These are phyloP conservation scores for Synchiropus splendidus DNA, from an alignment of 2,113 vertebrate genomes.

Conservation along the genomic window DNA sequence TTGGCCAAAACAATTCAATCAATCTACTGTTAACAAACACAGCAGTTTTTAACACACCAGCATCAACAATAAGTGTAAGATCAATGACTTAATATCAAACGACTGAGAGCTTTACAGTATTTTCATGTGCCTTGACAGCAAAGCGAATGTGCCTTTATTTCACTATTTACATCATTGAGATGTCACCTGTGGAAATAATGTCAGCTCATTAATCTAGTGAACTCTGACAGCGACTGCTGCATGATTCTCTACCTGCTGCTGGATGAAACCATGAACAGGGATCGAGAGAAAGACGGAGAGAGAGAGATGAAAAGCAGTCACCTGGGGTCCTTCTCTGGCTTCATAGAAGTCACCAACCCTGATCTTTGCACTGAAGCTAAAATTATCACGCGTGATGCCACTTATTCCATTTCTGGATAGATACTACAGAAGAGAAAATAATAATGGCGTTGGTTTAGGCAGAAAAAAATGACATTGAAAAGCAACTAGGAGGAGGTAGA, in stretches of 20 bases:
- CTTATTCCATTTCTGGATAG: conserved; percentile 99
- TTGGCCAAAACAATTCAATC: too few relatives aligned
- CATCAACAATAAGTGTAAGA: background rate
- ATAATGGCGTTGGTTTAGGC: conserved; percentile 68
- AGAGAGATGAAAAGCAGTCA: conserved; percentile 77
- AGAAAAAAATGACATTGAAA: conserved; percentile 60
- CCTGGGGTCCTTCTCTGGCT: conserved; percentile 99
- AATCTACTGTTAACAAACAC: too few relatives aligned
- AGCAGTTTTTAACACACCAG: conserved; percentile 1
- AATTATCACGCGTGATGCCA: conserved; percentile 99
- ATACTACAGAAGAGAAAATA: conserved; percentile 95
- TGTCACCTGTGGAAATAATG: conserved; percentile 69
- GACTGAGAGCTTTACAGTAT: too few relatives aligned
- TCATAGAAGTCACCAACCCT: conserved; percentile 99
- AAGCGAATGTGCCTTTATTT: too few relatives aligned
- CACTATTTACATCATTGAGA: conserved; percentile 21
- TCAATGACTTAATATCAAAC: too few relatives aligned
- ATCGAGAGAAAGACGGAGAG: conserved; percentile 34
- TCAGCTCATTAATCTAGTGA: conserved; percentile 60
- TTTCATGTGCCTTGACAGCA: too few relatives aligned
- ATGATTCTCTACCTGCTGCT: conserved; percentile 51
- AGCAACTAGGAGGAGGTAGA: conserved; percentile 53
- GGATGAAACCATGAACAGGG: conserved; percentile 60
- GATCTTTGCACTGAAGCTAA: conserved; percentile 99
- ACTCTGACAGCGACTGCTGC: conserved; percentile 53